Percentiles rank a stretch among this genome's conserved stretches.
Conservation (phyloP, 2,797 vertebrate species). For the Champsocephalus esox region DNA sequence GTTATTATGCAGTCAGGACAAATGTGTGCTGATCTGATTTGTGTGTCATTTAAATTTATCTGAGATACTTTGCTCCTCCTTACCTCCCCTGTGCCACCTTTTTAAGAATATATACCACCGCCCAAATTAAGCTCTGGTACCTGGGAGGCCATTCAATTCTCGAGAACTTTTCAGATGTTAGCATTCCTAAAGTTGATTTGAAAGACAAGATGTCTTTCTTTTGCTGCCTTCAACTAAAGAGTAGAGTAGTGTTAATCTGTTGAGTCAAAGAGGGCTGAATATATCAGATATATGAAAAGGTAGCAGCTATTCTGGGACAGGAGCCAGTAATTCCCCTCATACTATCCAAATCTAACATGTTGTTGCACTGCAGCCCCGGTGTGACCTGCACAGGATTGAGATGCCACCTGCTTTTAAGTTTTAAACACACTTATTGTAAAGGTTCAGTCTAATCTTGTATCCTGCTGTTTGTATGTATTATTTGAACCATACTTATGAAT, state of each 20-base stretch:
- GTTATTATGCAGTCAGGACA: constrained; percentile 26
- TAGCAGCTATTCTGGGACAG: constrained; percentile 67
- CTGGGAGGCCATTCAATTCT: constrained; percentile 1
- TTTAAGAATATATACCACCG: constrained; percentile 29
- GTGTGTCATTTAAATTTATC: constrained; percentile 39
- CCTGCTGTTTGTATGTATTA: constrained; percentile 84
- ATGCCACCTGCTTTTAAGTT: constrained; percentile 77
- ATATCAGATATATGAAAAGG: constrained; percentile 32
- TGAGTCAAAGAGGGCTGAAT: constrained; percentile 46
- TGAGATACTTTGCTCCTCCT: constrained; percentile 23
- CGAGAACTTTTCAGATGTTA: constrained; percentile 11
- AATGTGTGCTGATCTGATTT: constrained; percentile 26
- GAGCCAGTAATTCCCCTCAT: constrained; percentile 64
- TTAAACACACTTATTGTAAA: constrained; percentile 74
- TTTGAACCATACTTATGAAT: constrained; percentile 86
- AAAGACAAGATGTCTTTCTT: constrained; percentile 4
- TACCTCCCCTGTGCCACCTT: constrained; percentile 15
- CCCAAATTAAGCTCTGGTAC: neutral
- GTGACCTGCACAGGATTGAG: constrained; percentile 75
- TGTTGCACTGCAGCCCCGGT: constrained; percentile 66
- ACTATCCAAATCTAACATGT: constrained; percentile 30
- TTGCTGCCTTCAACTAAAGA: constrained; percentile 53
- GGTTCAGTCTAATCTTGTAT: constrained; percentile 78
- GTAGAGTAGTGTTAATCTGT: constrained; percentile 32
- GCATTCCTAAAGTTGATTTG: constrained; percentile 28